Evolutionary conservation across 2,888 invertebrate genomes (phyloP).

Genomic region (Caenorhabditis doughertyi): DNA sequence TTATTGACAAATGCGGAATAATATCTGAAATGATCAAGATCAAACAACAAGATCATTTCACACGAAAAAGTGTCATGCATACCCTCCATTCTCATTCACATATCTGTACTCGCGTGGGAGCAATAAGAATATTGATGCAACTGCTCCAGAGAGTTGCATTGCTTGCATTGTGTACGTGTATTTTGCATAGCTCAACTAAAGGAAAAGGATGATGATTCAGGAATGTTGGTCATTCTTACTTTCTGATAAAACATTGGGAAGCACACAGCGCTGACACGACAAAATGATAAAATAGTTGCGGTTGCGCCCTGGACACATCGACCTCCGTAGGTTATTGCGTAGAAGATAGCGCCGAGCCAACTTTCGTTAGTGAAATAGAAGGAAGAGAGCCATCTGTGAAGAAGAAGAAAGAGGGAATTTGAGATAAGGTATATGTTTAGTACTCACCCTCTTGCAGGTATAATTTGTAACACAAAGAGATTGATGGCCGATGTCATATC

Average conservation of each 20-base stretch:
- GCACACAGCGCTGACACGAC: slow-evolving; percentile 51
- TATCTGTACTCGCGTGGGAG: slow-evolving; percentile 50
- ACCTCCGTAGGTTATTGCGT: slow-evolving; percentile 49
- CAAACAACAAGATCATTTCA: neutral
- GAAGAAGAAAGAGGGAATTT: too few relatives aligned
- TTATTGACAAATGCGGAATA: slow-evolving; percentile 46
- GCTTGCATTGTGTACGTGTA: slow-evolving; percentile 48
- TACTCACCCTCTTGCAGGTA: slow-evolving; percentile 39
- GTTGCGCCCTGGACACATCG: slow-evolving; percentile 53
- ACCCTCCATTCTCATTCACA: slow-evolving; percentile 47
- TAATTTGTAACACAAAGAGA: slow-evolving; percentile 46
- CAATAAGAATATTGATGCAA: slow-evolving; percentile 20
- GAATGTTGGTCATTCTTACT: neutral
- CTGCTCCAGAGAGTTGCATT: slow-evolving; percentile 40
- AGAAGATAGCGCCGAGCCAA: slow-evolving; percentile 42
- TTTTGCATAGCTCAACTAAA: slow-evolving; percentile 29
- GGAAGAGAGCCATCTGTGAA: slow-evolving; percentile 27
- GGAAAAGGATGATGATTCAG: neutral
- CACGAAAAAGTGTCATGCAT: neutral
- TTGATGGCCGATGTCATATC: slow-evolving; percentile 49
- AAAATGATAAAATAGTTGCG: slow-evolving; percentile 53
- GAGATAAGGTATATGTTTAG: too few relatives aligned
- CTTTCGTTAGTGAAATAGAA: slow-evolving; percentile 38
- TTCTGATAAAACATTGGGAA: slow-evolving; percentile 55
- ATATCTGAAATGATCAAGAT: slow-evolving; percentile 29